phyloP scores from a whole-genome alignment of 2,113 vertebrate species.

The Nibea coibor region DNA sequence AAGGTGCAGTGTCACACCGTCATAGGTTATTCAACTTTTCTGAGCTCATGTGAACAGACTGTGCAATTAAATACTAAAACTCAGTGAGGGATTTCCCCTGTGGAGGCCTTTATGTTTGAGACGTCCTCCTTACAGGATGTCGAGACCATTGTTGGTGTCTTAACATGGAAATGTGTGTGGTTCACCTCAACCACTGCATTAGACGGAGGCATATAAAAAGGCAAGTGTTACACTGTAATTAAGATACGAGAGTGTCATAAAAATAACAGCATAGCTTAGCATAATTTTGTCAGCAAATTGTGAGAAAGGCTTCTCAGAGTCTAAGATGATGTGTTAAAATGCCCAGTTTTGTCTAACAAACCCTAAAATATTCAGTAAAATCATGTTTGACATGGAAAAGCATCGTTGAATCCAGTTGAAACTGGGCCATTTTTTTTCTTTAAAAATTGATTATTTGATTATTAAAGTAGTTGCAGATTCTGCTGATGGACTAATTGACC shows the following conservation, averaged over 20 bases:
- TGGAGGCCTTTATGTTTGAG: neutral
- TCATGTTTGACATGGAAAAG: neutral
- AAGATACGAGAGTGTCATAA: too few species aligned
- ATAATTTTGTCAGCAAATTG: neutral
- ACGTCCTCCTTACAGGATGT: neutral
- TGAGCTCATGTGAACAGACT: neutral
- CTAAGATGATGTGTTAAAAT: neutral
- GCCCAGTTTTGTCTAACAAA: neutral
- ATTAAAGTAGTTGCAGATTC: neutral
- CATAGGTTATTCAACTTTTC: constrained; percentile 20
- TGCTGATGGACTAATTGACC: neutral
- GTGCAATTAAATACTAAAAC: constrained; percentile 8
- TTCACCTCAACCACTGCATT: neutral
- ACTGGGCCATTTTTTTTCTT: too few species aligned
- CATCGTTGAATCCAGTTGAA: neutral
- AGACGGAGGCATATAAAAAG: neutral
- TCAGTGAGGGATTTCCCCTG: neutral
- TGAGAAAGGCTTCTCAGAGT: neutral
- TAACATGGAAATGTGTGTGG: neutral
- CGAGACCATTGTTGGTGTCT: neutral
- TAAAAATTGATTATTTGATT: neutral
- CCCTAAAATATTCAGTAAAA: neutral
- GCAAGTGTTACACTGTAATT: neutral
- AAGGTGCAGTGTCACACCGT: constrained; percentile 28
- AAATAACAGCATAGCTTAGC: neutral